Conservation (phyloP, 1,140 invertebrate genomes). For the Maconellicoccus hirsutus region DNA sequence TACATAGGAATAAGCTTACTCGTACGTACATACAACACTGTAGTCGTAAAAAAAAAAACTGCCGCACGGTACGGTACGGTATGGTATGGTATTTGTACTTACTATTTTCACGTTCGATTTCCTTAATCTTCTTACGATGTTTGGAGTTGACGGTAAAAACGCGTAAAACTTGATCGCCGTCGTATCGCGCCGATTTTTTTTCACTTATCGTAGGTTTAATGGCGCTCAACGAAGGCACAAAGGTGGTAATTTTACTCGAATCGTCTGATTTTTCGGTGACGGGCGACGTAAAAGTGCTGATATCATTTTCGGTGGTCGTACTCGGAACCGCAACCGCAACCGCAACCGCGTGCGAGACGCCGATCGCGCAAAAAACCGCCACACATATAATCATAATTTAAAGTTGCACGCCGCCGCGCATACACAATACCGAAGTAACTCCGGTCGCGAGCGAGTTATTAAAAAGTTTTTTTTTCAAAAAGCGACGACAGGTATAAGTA, state of each 20-base stretch:
- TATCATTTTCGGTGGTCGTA: neutral
- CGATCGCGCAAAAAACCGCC: neutral
- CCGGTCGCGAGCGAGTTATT: too few relatives aligned
- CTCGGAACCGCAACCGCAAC: too few relatives aligned
- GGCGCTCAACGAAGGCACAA: neutral
- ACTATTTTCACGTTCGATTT: slow-evolving; percentile 28
- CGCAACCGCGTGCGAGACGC: neutral
- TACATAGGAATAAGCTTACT: neutral
- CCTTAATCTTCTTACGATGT: slow-evolving; percentile 25
- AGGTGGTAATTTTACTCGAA: slow-evolving; percentile 3
- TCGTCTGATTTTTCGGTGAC: neutral
- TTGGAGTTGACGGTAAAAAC: slow-evolving; percentile 25
- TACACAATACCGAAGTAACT: too few relatives aligned
- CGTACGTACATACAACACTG: too few relatives aligned
- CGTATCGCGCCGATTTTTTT: slow-evolving; percentile 25
- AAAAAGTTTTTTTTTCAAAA: neutral
- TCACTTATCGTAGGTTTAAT: neutral
- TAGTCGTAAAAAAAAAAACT: neutral
- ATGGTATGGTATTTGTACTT: slow-evolving; percentile 23
- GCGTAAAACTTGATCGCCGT: slow-evolving; percentile 29
- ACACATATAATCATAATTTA: neutral
- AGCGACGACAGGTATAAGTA: neutral
- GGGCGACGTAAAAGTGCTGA: neutral
- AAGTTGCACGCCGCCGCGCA: too few relatives aligned
- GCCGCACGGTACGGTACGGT: neutral